Conservation (phyloP, 2,113 vertebrate genomes). For the Polypterus senegalus region DNA sequence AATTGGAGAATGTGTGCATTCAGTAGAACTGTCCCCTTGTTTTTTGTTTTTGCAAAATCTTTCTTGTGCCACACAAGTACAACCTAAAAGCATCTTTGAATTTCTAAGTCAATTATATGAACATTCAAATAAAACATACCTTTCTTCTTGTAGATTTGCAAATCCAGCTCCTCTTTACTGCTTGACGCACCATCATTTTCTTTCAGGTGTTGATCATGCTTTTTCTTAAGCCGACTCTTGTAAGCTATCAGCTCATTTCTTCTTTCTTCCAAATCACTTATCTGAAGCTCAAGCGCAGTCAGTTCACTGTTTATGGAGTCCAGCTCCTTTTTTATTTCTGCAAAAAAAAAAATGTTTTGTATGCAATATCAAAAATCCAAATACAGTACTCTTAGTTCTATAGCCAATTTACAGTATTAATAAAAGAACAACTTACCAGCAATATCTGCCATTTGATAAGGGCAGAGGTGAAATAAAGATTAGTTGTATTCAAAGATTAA, state of each 20-base stretch:
- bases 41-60: too few relatives aligned
- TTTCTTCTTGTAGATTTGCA: conserved; percentile 56
- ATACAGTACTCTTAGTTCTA: too few relatives aligned
- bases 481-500: too few relatives aligned
- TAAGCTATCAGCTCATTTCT: conserved; percentile 61
- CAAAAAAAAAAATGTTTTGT: neutral
- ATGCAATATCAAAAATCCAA: too few relatives aligned
- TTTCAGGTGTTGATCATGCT: conserved; percentile 52
- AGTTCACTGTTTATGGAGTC: conserved; percentile 66
- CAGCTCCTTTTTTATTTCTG: conserved; percentile 66
- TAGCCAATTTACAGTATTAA: too few relatives aligned
- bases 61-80: too few relatives aligned
- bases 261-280: conserved; percentile 71
- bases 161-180: conserved; percentile 31
- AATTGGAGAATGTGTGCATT: too few relatives aligned
- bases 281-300: conserved; percentile 67
- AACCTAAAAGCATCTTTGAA: too few relatives aligned
- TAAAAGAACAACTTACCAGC: neutral
- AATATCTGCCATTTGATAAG: neutral
- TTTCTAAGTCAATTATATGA: too few relatives aligned
- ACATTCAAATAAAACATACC: conserved; percentile 38
- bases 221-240: conserved; percentile 51
- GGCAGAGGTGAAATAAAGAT: too few relatives aligned
- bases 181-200: conserved; percentile 36
- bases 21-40: too few relatives aligned